Percentiles rank a stretch among this genome's conserved stretches.
Evolutionary conservation across 2,113 vertebrate species (phyloP).

Genomic region (Gobiocypris rarus): DNA sequence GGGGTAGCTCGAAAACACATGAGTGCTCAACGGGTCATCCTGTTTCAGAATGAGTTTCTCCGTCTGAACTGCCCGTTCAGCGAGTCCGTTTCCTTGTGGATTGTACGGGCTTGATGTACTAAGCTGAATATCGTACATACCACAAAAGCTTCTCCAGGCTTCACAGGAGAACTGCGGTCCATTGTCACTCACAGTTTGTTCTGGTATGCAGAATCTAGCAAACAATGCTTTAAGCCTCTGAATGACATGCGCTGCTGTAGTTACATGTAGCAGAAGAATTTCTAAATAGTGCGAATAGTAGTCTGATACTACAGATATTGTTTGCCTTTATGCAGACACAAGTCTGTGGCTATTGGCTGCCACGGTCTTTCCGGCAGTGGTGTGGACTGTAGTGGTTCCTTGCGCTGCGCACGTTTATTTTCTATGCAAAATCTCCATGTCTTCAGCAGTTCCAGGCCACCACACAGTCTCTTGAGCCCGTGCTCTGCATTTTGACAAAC

Average conservation of each 20-base stretch:
- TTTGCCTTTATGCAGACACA: conserved; percentile 43
- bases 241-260: too few relatives aligned
- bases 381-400: background rate
- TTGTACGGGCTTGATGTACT: too few relatives aligned
- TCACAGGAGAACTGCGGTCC: too few relatives aligned
- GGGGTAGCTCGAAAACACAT: conserved; percentile 53
- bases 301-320: conserved; percentile 23
- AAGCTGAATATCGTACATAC: too few relatives aligned
- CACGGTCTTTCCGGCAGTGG: conserved; percentile 9
- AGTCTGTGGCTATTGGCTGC: conserved; percentile 28
- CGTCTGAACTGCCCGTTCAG: too few relatives aligned
- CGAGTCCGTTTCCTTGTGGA: too few relatives aligned
- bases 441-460: background rate
- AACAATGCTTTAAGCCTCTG: too few relatives aligned
- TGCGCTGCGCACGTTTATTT: background rate
- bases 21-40: conserved; percentile 44
- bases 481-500: background rate
- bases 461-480: background rate
- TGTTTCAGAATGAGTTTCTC: conserved; percentile 47
- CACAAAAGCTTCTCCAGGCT: too few relatives aligned
- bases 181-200: too few relatives aligned
- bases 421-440: background rate
- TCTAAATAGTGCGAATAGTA: conserved; percentile 40
- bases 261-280: too few relatives aligned
- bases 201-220: too few relatives aligned